These are phyloP conservation scores for Cotesia typhae DNA, from an alignment of 1,140 invertebrate species.

Conservation along the genomic window DNA sequence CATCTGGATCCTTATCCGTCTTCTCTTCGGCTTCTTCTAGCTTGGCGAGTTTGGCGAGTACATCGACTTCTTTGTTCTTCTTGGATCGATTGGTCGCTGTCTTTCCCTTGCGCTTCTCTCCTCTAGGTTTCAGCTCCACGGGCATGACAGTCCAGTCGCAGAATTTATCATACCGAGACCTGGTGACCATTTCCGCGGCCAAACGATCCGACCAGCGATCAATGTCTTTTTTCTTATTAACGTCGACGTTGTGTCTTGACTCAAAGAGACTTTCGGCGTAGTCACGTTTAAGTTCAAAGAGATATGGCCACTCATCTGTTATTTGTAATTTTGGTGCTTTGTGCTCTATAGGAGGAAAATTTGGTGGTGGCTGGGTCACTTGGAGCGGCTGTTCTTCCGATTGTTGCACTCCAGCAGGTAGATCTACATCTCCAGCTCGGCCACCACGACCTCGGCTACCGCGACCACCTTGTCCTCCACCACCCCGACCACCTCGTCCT, in stretches of 20 bases:
- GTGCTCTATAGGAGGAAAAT: conserved; percentile 72
- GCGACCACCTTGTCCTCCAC: no score
- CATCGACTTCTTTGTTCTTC: conserved; percentile 55
- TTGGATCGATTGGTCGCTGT: conserved; percentile 38
- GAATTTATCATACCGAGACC: conserved; percentile 57
- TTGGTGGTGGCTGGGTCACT: conserved; percentile 72
- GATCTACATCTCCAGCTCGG: conserved; percentile 70
- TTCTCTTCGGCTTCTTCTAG: conserved; percentile 71
- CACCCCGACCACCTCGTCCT: conserved; percentile 62
- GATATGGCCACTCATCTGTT: conserved; percentile 65
- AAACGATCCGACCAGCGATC: conserved; percentile 75
- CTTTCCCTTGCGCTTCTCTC: conserved; percentile 53
- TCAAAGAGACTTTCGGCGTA: conserved; percentile 69
- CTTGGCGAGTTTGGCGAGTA: conserved; percentile 68
- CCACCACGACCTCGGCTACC: conserved; percentile 66
- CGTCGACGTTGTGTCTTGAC: conserved; percentile 64
- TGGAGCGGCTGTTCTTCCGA: conserved; percentile 71
- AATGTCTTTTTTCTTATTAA: conserved; percentile 69
- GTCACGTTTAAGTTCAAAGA: conserved; percentile 71
- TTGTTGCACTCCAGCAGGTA: conserved; percentile 71
- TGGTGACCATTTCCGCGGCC: conserved; percentile 61
- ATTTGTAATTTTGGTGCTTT: conserved; percentile 69
- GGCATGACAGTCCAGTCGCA: conserved; percentile 71
- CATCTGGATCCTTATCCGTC: conserved; percentile 59
- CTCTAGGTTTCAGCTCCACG: conserved; percentile 63